Conservation (phyloP, 2,888 invertebrate genomes). For the Orgyia antiqua region DNA sequence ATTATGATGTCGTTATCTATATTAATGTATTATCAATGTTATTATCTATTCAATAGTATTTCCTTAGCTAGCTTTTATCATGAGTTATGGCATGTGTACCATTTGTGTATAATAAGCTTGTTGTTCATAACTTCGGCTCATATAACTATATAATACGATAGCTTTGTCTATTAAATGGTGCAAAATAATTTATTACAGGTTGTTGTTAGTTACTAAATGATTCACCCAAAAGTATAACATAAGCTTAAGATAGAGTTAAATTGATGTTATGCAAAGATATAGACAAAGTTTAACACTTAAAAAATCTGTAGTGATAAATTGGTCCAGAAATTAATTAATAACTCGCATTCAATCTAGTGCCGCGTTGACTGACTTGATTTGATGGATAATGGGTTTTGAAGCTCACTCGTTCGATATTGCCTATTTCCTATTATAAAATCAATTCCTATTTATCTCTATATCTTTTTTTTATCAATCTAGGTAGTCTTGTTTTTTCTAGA, state of each 20-base stretch:
- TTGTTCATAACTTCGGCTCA: slow-evolving; percentile 20
- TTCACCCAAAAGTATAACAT: no score
- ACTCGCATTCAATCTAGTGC: slow-evolving; percentile 14
- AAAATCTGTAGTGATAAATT: no score
- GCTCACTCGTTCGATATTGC: slow-evolving; percentile 17
- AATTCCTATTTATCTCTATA: no score
- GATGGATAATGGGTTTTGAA: slow-evolving; percentile 23
- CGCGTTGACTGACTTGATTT: slow-evolving; percentile 23
- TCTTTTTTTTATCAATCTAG: not conserved
- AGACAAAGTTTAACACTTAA: no score
- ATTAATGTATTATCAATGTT: slow-evolving; percentile 26
- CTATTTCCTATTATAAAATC: slow-evolving; percentile 15
- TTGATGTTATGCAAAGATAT: no score
- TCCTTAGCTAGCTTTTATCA: slow-evolving; percentile 25
- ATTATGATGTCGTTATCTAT: slow-evolving; percentile 19
- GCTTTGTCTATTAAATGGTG: not conserved
- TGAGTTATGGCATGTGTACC: slow-evolving; percentile 18
- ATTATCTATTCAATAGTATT: slow-evolving; percentile 31
- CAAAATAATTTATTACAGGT: slow-evolving; percentile 5
- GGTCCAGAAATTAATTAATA: no score
- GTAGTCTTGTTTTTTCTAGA: not conserved
- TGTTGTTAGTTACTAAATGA: no score
- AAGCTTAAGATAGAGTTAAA: no score
- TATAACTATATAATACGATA: slow-evolving; percentile 11
- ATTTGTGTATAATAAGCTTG: slow-evolving; percentile 17